Evolutionary conservation across 37 sponge, comb jelly and placozoan species (phyloP).

Genomic region (Tethya wilhelma): DNA sequence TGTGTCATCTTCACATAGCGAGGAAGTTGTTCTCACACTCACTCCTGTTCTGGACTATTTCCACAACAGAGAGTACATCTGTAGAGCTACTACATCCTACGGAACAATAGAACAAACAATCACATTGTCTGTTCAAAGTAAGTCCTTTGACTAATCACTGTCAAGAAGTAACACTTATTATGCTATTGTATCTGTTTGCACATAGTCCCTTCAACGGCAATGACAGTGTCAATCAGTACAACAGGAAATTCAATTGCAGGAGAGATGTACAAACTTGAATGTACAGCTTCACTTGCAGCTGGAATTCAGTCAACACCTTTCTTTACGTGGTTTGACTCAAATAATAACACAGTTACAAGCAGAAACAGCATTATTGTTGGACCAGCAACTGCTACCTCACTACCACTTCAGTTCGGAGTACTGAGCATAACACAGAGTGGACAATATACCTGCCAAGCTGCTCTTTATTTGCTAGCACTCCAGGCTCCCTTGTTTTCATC

Average conservation of each 20-base stretch:
- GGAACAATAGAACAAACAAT: conserved; percentile 7
- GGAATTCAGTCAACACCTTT: conserved; percentile 20
- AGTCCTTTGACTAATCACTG: no score
- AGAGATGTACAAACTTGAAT: conserved; percentile 1
- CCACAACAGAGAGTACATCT: conserved; percentile 26
- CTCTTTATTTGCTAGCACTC: no score
- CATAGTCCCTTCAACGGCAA: conserved; percentile 13
- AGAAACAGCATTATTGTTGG: not conserved
- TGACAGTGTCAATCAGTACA: not conserved
- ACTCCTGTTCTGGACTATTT: not conserved
- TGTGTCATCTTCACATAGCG: not conserved
- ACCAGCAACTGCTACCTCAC: not conserved
- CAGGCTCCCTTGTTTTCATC: no score
- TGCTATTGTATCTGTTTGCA: not conserved
- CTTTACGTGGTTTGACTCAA: conserved; percentile 12
- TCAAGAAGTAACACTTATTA: not conserved
- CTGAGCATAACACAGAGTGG: no score
- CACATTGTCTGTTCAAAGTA: conserved; percentile 8
- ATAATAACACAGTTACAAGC: not conserved
- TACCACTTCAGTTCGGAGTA: no score
- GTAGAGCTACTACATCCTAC: conserved; percentile 8
- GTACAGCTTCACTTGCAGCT: not conserved
- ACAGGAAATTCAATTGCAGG: conserved; percentile 17
- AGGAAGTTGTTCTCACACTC: not conserved
- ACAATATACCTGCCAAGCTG: no score